Evolutionary conservation across 1,140 invertebrate genomes (phyloP).

Genomic region (Adoxophyes honmai): DNA sequence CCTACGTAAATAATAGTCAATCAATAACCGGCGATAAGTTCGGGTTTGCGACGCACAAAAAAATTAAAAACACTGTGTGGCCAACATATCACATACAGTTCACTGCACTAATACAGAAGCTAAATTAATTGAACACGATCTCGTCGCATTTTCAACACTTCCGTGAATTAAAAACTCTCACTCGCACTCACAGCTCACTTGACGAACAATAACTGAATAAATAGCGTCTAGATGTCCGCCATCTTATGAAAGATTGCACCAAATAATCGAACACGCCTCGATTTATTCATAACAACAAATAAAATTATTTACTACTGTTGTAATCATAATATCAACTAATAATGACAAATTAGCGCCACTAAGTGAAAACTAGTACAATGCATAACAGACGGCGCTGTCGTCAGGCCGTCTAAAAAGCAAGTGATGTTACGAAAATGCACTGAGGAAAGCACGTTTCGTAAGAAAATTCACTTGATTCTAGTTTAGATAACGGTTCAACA

Average conservation of each 20-base stretch:
- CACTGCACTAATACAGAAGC: neutral
- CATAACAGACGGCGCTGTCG: conserved; percentile 61
- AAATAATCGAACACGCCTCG: conserved; percentile 9
- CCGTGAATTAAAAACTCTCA: neutral
- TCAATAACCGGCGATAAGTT: conserved; percentile 3
- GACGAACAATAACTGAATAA: conserved; percentile 19
- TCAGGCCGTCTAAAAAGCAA: conserved; percentile 28
- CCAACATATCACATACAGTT: too few relatives aligned
- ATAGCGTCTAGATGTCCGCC: conserved; percentile 20
- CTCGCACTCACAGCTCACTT: neutral
- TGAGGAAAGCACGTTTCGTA: neutral
- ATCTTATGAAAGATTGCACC: conserved; percentile 23
- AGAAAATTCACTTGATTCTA: conserved; percentile 3
- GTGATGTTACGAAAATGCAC: conserved; percentile 13
- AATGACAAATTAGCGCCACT: conserved; percentile 51
- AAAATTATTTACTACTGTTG: conserved; percentile 18
- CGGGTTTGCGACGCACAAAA: neutral
- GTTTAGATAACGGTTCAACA: neutral
- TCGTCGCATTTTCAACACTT: neutral
- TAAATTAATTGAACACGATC: neutral
- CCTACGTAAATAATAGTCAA: conserved; percentile 1
- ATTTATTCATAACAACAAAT: neutral
- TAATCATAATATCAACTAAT: conserved; percentile 26
- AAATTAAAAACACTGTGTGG: neutral
- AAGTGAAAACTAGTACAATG: conserved; percentile 39